Base-by-base conservation (phyloP, 1,140 invertebrate species). In the Mizuhopecten yessoensis region DNA sequence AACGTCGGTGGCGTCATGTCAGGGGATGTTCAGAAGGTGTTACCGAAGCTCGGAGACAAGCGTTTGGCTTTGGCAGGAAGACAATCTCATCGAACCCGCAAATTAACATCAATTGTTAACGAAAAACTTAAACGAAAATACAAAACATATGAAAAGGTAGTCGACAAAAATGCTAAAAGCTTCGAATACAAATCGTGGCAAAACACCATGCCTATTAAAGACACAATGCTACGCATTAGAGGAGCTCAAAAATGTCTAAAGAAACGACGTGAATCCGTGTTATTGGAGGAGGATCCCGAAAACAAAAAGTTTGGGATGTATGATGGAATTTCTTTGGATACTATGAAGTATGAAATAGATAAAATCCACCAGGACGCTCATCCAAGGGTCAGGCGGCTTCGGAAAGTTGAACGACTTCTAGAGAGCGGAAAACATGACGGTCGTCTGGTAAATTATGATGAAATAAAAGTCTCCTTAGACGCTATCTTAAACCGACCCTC, bases 191-290 rank as follows among this genome's bases (percentile, higher is more conserved):
- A 88, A 23, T 45, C 87, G 20, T 92, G 91, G 91, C 91, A 90
- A 39, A 88, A 86, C 17, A 86, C 36, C 7, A 34, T 87, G 34
- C 91, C 89, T 15, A 87, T 90, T 17, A 75, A 87, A 87, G 86
- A 90, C n/a, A 86, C 45, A n/a, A 87, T 90, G 29, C 33, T 90
- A 33, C 91, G 90, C 23, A 86, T 57, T 7, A 87, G 88, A 39
- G 89, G 91, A 29, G 90, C 89, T n/a, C 89, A 90, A 34, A 90
- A 75, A 87, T 92, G 91, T 87, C 34, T 92, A 17, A 92, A 90
- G 34, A 90, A 90, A 36, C 89, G 87, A 29, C 57, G 89, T 36
- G 39, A 90, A 49, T 39, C 57, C 15, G 88, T 87, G 9, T 86
- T 87, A 17, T 57, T 90, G 20, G 39, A 86, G 75, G 87, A 92